Percentiles rank a stretch among this genome's conserved stretches.
Conservation (phyloP, 2,113 vertebrate species). For the Notarius quadriscutis region DNA sequence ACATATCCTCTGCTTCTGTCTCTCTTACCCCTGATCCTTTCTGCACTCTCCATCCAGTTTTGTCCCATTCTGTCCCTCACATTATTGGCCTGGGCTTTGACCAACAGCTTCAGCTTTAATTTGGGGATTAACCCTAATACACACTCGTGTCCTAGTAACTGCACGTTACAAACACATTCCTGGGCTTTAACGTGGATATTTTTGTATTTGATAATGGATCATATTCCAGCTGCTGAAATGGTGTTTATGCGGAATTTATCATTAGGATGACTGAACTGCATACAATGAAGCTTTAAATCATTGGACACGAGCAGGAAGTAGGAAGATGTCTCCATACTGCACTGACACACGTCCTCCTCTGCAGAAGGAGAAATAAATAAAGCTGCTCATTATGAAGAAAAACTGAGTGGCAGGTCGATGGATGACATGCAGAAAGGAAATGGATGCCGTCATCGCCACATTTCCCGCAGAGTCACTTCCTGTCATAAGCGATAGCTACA, state of each 20-base stretch:
- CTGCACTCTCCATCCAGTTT: neutral
- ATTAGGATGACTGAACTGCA: neutral
- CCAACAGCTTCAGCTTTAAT: neutral
- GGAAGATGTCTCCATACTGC: conserved; percentile 16
- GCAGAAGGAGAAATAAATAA: conserved; percentile 22
- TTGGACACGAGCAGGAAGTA: neutral
- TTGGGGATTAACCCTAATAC: neutral
- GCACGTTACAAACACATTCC: neutral
- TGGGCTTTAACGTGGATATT: neutral
- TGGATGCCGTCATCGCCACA: neutral
- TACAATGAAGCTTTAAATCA: neutral
- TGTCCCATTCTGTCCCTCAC: neutral
- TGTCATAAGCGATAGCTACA: conserved; percentile 26
- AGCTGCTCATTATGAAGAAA: neutral
- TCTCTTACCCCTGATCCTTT: neutral
- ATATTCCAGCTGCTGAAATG: neutral
- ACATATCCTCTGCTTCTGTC: neutral
- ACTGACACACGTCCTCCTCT: conserved; percentile 36
- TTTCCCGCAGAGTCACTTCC: conserved; percentile 29
- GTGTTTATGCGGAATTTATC: neutral
- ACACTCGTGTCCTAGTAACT: neutral
- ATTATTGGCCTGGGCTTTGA: neutral
- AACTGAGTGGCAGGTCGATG: conserved; percentile 11
- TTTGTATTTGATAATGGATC: neutral
- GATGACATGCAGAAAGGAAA: neutral